These are phyloP conservation scores for Nannospalax galili DNA, from an alignment of 2,113 vertebrate genomes.

Conservation along the genomic window DNA sequence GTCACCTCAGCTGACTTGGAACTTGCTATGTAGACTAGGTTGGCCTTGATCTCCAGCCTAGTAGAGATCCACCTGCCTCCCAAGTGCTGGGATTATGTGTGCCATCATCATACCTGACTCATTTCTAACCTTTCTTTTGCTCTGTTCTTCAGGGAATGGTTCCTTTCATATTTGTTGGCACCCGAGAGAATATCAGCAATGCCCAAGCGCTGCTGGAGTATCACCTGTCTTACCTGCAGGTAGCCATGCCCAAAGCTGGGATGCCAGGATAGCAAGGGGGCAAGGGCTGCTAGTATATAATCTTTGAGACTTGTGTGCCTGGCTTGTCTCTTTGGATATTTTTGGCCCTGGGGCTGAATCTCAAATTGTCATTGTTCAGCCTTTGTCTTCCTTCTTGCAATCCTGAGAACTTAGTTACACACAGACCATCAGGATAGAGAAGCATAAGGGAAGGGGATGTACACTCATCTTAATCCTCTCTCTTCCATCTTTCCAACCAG, in stretches of 20 bases:
- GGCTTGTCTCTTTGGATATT: not conserved
- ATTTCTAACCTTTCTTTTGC: not conserved
- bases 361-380: constrained; percentile 19
- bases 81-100: not conserved
- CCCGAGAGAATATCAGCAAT: constrained; percentile 96
- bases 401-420: not conserved
- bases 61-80: not conserved
- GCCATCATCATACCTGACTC: not conserved
- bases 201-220: constrained; percentile 95
- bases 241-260: constrained; percentile 50
- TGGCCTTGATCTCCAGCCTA: not conserved
- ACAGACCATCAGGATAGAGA: not conserved
- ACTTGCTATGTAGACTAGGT: not conserved
- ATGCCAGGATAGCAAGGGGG: not conserved
- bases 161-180: constrained; percentile 95
- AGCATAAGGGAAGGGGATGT: not conserved
- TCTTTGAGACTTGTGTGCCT: not conserved
- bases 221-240: constrained; percentile 95
- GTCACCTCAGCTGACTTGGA: not conserved
- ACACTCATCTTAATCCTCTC: not conserved
- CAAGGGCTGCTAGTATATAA: not conserved
- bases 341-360: not conserved
- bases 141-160: constrained; percentile 90
- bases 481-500: constrained; percentile 76
- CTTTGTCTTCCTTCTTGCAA: not conserved